Conservation (phyloP, 2,113 vertebrate species). For the Balaeniceps rex region DNA sequence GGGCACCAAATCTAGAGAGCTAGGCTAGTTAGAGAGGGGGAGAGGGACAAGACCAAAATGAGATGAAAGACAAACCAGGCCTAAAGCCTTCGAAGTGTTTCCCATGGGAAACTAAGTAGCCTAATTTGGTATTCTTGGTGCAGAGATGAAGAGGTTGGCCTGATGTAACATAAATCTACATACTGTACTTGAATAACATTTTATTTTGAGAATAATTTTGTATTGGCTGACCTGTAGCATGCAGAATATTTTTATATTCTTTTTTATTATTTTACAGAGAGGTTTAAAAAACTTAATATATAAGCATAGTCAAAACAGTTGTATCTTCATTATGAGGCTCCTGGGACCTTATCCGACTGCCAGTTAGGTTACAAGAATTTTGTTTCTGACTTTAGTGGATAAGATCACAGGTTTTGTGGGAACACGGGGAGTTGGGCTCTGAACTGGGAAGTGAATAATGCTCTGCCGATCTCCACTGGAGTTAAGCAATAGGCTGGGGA, state of each 20-base stretch:
- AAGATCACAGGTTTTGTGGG: background rate
- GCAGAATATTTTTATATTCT: background rate
- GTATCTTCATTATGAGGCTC: background rate
- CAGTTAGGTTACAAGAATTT: background rate
- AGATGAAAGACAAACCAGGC: background rate
- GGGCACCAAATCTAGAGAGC: background rate
- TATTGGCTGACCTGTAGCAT: background rate
- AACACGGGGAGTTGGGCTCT: background rate
- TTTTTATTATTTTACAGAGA: background rate
- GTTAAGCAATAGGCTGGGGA: background rate
- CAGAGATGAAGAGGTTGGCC: background rate
- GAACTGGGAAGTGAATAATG: background rate
- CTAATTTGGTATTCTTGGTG: background rate
- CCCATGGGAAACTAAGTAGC: background rate
- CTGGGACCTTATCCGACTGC: background rate
- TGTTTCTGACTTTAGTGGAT: background rate
- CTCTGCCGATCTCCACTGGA: background rate
- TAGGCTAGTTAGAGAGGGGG: background rate
- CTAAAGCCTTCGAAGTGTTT: background rate
- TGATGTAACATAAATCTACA: background rate
- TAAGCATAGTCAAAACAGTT: background rate
- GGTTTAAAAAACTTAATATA: background rate
- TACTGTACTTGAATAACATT: background rate
- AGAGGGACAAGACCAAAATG: background rate
- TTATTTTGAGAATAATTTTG: background rate